These are phyloP conservation scores for Ammodytes dubius DNA, from an alignment of 2,113 vertebrate species.

Conservation along the genomic window DNA sequence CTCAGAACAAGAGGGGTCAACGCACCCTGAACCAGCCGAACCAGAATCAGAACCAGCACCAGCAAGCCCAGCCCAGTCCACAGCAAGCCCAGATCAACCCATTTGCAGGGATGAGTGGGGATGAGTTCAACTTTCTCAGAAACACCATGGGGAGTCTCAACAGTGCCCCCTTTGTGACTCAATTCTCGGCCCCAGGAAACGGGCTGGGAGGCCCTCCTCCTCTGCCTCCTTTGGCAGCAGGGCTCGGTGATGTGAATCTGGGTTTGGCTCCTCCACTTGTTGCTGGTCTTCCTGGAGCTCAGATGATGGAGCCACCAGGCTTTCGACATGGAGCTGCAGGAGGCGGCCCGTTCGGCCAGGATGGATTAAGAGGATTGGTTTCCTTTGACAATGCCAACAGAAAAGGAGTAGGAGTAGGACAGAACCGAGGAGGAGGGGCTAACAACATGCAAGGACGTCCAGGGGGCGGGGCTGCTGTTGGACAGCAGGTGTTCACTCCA, in stretches of 20 bases:
- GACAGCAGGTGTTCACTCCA: slow-evolving; percentile 82
- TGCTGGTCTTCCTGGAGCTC: slow-evolving; percentile 88
- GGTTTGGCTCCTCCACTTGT: slow-evolving; percentile 86
- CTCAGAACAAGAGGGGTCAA: slow-evolving; percentile 92
- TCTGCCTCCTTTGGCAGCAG: slow-evolving; percentile 89
- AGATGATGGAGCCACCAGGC: slow-evolving; percentile 90
- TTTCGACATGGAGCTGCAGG: slow-evolving; percentile 89
- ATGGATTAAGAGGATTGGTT: slow-evolving; percentile 86
- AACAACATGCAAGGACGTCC: slow-evolving; percentile 85
- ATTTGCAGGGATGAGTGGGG: slow-evolving; percentile 84
- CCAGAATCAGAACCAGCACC: slow-evolving; percentile 73
- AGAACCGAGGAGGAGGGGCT: slow-evolving; percentile 77
- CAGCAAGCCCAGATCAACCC: slow-evolving; percentile 79
- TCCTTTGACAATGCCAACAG: slow-evolving; percentile 89
- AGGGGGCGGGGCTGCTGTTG: slow-evolving; percentile 81
- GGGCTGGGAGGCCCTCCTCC: slow-evolving; percentile 92
- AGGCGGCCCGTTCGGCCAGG: slow-evolving; percentile 88
- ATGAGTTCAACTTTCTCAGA: slow-evolving; percentile 92
- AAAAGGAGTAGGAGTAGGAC: slow-evolving; percentile 74
- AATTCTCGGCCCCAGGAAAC: slow-evolving; percentile 90
- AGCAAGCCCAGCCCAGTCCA: slow-evolving; percentile 60
- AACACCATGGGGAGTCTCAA: slow-evolving; percentile 90
- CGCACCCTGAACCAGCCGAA: slow-evolving; percentile 80
- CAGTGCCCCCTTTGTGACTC: slow-evolving; percentile 90
- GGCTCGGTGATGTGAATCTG: slow-evolving; percentile 89